Base-by-base conservation (phyloP, 2,888 invertebrate genomes). In the Mythimna ferrago region DNA sequence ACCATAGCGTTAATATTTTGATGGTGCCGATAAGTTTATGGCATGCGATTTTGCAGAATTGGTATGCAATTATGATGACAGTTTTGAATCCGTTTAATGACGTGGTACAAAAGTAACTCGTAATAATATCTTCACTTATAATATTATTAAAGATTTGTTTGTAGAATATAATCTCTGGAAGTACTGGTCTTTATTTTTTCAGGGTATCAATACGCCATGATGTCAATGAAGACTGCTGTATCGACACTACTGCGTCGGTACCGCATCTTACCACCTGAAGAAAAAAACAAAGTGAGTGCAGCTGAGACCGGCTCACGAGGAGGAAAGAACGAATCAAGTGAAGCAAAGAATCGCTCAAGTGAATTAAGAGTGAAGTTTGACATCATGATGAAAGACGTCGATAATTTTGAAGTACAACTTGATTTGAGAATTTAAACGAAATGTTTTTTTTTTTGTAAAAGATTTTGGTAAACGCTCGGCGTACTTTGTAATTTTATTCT, bases 131-230 rank as follows among this genome's bases (percentile, higher is more conserved):
- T 26, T 26, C 26, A 26, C 26, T 26, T 26, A 26, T 26, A 26
- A 26, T 26, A 26, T 26, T 26, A 26, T 26, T n/a, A n/a, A n/a
- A n/a, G n/a, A n/a, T 26, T 26, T 26, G 26, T 26, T 26, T 26
- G 26, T 26, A 26, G 26, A 26, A 26, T 26, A 26, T 26, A 26
- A 26, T 26, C 26, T 26, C 26, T 26, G 26, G 26, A 26, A 26
- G 26, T 26, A 26, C 26, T 26, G 26, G 26, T 26, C 1, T 26
- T 26, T 26, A 26, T 19, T 68, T 66, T 48, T 66, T 3, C 78
- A 94, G 94, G 94, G 16, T 80, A 88, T 19, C 91, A 91, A 73
- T 95, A 94, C 79, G 94, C 93, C 1, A 92, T 93, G 92, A 92
- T 93, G 91, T 90, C 91, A 6, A 91, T 95, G 90, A 95, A 95